Conservation (phyloP, 2,113 vertebrate genomes). For the Erythrocercus mccallii region DNA sequence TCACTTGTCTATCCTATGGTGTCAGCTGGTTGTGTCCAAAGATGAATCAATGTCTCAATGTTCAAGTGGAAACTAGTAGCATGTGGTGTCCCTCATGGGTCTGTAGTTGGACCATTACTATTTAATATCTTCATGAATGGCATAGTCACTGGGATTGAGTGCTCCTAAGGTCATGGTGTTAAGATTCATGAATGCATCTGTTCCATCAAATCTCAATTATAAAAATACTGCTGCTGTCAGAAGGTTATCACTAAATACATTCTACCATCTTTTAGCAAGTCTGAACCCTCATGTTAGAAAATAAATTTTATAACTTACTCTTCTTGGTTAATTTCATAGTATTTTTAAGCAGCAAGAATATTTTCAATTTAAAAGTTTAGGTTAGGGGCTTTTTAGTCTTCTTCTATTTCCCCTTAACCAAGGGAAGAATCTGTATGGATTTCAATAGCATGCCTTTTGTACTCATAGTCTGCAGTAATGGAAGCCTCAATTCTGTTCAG, state of each 20-base stretch:
- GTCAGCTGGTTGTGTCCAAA: neutral
- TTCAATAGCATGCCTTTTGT: neutral
- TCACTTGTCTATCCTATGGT: neutral
- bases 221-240: neutral
- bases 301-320: neutral
- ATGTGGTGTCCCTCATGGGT: neutral
- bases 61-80: neutral
- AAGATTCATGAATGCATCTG: neutral
- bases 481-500: neutral
- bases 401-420: neutral
- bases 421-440: neutral
- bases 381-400: accelerated
- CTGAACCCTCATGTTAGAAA: neutral
- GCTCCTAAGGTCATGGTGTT: neutral
- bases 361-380: neutral
- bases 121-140: neutral
- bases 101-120: neutral
- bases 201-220: neutral
- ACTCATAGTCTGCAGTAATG: neutral
- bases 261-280: neutral
- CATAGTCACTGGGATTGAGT: neutral
- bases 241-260: neutral
- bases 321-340: neutral
- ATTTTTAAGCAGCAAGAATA: neutral
- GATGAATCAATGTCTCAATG: neutral